A percentile compares a stretch with the other conserved stretches of the same genome.
Conservation (phyloP, 1,140 invertebrate species). For the Drosophila willistoni region DNA sequence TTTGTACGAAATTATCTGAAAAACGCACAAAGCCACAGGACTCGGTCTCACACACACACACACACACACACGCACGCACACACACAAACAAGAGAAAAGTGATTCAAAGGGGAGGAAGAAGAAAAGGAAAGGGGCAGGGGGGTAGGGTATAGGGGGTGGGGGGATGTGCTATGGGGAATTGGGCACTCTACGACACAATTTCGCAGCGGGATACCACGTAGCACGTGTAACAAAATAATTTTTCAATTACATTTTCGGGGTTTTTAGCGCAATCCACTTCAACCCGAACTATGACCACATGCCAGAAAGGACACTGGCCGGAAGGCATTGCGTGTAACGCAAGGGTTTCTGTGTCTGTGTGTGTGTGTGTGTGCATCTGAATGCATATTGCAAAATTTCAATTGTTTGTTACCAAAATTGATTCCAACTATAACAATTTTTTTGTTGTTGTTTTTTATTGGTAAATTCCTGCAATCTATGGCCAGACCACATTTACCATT, state of each 20-base stretch:
- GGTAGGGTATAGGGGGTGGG: too few species aligned
- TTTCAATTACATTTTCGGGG: constrained; percentile 79
- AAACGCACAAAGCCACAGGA: constrained; percentile 34
- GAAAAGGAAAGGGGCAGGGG: not conserved
- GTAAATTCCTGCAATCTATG: not conserved
- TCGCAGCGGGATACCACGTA: constrained; percentile 18
- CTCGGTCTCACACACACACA: constrained; percentile 20
- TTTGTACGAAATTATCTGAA: constrained; percentile 65
- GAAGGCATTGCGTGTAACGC: not conserved
- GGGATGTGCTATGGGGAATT: not conserved
- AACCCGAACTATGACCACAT: constrained; percentile 45
- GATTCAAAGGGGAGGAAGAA: not conserved
- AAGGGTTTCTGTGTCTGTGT: constrained; percentile 1
- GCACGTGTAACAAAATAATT: constrained; percentile 76
- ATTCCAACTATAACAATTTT: constrained; percentile 1
- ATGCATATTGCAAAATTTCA: constrained; percentile 70
- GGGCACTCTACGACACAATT: not conserved
- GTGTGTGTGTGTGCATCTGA: constrained; percentile 25
- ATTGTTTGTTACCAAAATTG: constrained; percentile 5
- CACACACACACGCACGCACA: not conserved
- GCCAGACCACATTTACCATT: not conserved
- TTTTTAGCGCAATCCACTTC: constrained; percentile 58
- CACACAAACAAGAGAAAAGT: not conserved
- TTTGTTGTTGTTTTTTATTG: not conserved
- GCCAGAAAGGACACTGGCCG: constrained; percentile 11